A percentile compares a stretch with the other conserved stretches of the same genome.
These are phyloP conservation scores for Rhipidura dahli DNA, from an alignment of 2,113 vertebrate species.

Conservation along the genomic window DNA sequence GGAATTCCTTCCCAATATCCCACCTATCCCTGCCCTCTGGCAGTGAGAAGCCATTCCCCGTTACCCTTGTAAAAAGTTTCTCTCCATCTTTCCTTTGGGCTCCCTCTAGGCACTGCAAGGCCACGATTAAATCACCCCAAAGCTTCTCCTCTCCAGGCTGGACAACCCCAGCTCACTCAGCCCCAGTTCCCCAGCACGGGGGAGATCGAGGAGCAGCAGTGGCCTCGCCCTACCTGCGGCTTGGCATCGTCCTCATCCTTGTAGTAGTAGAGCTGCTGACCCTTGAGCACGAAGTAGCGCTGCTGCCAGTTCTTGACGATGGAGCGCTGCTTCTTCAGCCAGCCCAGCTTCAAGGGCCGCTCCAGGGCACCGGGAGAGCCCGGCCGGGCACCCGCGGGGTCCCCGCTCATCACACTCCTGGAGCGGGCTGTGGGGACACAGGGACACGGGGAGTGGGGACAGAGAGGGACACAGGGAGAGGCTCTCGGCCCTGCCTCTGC, in stretches of 20 bases:
- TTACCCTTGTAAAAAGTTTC: not conserved
- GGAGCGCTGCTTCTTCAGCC: conserved; percentile 93
- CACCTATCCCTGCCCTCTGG: not conserved
- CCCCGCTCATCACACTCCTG: conserved; percentile 84
- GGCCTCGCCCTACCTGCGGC: conserved; percentile 69
- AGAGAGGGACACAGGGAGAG: rapidly evolving
- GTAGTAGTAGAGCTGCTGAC: conserved; percentile 86
- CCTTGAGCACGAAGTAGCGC: conserved; percentile 87
- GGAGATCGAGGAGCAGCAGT: rapidly evolving
- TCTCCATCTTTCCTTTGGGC: too few species aligned
- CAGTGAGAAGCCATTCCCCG: not conserved
- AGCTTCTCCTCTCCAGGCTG: not conserved
- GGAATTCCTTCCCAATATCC: not conserved
- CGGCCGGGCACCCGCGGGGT: conserved; percentile 48
- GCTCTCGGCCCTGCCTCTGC: not conserved
- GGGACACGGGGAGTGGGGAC: too few species aligned
- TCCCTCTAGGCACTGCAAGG: not conserved
- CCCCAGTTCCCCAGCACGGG: not conserved
- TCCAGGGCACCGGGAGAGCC: conserved; percentile 72
- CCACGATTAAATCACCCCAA: not conserved
- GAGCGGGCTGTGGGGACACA: conserved; percentile 80
- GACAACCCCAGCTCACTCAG: not conserved
- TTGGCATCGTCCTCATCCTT: conserved; percentile 90
- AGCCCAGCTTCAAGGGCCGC: conserved; percentile 87
- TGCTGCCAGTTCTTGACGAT: conserved; percentile 96